Evolutionary conservation across 2,797 vertebrate genomes (phyloP).

Genomic region (Epinephelus malabaricus): DNA sequence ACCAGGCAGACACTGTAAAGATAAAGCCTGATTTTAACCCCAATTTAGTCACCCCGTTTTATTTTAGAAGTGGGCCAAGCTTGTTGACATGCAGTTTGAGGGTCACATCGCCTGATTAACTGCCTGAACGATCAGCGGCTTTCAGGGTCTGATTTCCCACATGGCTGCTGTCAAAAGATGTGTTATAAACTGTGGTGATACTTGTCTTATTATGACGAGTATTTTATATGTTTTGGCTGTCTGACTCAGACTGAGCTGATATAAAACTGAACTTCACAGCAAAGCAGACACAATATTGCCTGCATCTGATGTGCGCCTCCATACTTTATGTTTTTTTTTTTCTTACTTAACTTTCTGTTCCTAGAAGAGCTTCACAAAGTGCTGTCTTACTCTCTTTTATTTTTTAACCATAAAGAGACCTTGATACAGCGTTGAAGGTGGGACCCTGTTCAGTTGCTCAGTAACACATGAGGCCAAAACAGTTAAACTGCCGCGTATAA

Average conservation of each 20-base stretch:
- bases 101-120: not conserved
- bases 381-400: not conserved
- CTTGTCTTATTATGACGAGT: not conserved
- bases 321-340: not conserved
- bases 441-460: no score
- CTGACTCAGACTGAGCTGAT: not conserved
- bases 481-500: no score
- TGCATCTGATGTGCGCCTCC: not conserved
- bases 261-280: not conserved
- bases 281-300: not conserved
- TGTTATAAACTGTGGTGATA: not conserved
- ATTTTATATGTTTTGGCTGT: not conserved
- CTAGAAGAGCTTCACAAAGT: not conserved
- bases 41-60: not conserved
- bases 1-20: not conserved
- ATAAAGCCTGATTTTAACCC: not conserved
- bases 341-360: not conserved
- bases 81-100: not conserved
- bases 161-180: conserved; percentile 8
- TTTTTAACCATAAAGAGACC: no score
- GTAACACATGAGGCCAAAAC: no score
- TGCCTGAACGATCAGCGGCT: not conserved
- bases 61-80: not conserved
- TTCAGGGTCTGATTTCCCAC: not conserved
- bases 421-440: no score